These are phyloP conservation scores for Amphipoea oculea DNA, from an alignment of 2,888 invertebrate species.

Conservation along the genomic window DNA sequence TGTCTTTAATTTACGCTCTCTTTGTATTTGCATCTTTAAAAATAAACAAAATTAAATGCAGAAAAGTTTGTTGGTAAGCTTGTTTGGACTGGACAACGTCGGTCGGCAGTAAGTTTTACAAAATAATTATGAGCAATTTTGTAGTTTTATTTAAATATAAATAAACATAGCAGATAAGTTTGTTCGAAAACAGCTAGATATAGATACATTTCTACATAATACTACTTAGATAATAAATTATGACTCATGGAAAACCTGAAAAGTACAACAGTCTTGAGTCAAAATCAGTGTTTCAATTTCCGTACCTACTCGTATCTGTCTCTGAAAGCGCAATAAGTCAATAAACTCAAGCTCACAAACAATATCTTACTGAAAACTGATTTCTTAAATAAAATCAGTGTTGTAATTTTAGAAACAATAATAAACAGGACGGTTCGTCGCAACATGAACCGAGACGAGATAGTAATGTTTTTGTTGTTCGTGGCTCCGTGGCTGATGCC, in stretches of 20 bases:
- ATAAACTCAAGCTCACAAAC: conserved; percentile 18
- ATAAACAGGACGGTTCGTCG: conserved; percentile 38
- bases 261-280: background rate
- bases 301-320: background rate
- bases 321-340: conserved; percentile 7
- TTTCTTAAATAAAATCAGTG: conserved; percentile 47
- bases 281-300: background rate
- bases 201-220: background rate
- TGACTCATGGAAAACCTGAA: background rate
- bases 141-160: no score
- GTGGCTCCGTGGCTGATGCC: conserved; percentile 48
- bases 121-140: no score
- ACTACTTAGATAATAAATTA: background rate
- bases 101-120: no score
- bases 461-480: conserved; percentile 61
- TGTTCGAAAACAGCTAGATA: background rate
- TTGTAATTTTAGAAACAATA: conserved; percentile 44
- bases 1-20: background rate
- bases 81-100: no score
- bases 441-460: conserved; percentile 53
- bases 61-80: no score
- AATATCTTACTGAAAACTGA: conserved; percentile 24
- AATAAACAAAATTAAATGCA: no score
- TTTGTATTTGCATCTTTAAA: no score
- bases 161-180: background rate